phyloP scores from a whole-genome alignment of 2,797 vertebrate species.

The Eulemur mongoz region DNA sequence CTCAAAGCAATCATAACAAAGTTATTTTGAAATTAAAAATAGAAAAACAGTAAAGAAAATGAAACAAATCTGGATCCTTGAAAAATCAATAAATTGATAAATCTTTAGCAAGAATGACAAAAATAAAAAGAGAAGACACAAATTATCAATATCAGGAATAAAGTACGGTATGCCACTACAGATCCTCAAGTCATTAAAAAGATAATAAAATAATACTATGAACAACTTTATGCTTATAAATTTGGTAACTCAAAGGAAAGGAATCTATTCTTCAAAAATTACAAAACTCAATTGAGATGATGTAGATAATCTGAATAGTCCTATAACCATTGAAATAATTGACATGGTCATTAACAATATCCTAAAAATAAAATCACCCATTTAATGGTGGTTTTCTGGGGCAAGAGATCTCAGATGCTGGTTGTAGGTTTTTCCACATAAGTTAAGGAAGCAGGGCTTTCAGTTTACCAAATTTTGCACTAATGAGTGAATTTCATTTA shows the following conservation, averaged over 20 bases:
- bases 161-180: neutral
- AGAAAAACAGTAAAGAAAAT: neutral
- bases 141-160: neutral
- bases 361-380: neutral
- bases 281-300: neutral
- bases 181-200: neutral
- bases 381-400: neutral
- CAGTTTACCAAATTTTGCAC: neutral
- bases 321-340: neutral
- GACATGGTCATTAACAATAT: neutral
- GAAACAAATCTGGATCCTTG: neutral
- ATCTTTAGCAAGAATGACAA: neutral
- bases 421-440: neutral
- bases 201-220: neutral
- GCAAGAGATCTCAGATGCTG: neutral
- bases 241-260: neutral
- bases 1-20: neutral
- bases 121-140: neutral
- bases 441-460: neutral
- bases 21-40: neutral
- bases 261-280: neutral
- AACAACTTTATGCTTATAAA: neutral
- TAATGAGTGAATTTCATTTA: neutral
- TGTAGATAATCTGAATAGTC: neutral
- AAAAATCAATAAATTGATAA: neutral